These are phyloP conservation scores for Haplochromis burtoni DNA, from an alignment of 2,113 vertebrate species.

Conservation along the genomic window DNA sequence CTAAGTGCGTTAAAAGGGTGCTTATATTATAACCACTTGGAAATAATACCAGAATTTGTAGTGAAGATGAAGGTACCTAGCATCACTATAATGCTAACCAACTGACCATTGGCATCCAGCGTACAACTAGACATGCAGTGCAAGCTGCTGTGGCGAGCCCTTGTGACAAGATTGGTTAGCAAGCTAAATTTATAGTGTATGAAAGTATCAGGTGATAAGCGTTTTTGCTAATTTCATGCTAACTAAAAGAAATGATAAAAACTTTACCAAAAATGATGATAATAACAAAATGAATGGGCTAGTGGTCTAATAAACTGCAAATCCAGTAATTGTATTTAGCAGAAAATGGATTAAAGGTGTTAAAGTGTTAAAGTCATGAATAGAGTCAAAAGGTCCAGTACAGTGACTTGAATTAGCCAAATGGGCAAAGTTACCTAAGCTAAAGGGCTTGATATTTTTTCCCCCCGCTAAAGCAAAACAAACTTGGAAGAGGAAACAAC, in stretches of 20 bases:
- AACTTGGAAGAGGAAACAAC: neutral
- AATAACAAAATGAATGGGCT: neutral
- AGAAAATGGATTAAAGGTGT: neutral
- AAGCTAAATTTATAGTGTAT: neutral
- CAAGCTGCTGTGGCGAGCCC: neutral
- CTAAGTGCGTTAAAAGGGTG: neutral
- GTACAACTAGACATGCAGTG: neutral
- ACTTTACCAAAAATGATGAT: neutral
- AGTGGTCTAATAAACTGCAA: neutral
- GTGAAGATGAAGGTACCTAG: neutral
- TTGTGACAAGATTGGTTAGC: neutral
- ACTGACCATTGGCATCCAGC: neutral
- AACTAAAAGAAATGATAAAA: neutral
- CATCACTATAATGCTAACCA: neutral
- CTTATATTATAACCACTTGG: neutral
- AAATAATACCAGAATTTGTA: neutral
- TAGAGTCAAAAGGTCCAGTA: neutral
- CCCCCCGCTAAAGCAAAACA: neutral
- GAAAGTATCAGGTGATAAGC: neutral
- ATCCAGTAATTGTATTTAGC: fast-evolving
- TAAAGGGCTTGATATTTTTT: neutral
- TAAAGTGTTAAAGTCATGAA: neutral
- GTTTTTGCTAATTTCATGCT: neutral
- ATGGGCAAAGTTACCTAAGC: neutral
- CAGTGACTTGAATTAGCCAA: neutral